phyloP scores from a whole-genome alignment of 2,113 vertebrate genomes.

The Craseonycteris thonglongyai region DNA sequence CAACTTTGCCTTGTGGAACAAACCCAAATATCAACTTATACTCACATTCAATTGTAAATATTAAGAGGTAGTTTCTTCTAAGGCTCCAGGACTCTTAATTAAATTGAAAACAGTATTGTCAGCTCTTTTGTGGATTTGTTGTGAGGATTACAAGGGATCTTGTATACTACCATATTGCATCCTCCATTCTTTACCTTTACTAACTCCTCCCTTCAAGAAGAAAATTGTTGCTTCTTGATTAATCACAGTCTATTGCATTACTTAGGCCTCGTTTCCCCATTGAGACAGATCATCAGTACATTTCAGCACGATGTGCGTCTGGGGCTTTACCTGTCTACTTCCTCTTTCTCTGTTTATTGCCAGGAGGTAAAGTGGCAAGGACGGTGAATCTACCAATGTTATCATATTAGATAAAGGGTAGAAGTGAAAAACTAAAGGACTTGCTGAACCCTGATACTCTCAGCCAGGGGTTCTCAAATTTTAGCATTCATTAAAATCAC shows the following conservation, averaged over 20 bases:
- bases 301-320: not conserved
- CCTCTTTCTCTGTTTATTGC: not conserved
- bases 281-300: not conserved
- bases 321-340: not conserved
- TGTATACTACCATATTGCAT: not conserved
- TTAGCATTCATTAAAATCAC: not conserved
- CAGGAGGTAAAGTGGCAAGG: not conserved
- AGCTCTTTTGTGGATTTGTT: not conserved
- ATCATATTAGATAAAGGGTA: not conserved
- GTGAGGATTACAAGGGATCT: not conserved
- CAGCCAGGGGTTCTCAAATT: not conserved
- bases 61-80: not conserved
- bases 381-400: not conserved
- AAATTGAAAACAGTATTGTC: not conserved
- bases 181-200: not conserved
- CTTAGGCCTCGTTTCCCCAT: not conserved
- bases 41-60: not conserved
- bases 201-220: not conserved
- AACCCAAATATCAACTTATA: not conserved
- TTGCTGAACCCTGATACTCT: not conserved
- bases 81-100: not conserved
- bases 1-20: not conserved
- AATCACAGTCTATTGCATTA: not conserved
- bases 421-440: not conserved
- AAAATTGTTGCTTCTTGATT: not conserved